Percentiles rank a stretch among this genome's conserved stretches.
These are phyloP conservation scores for Natator depressus DNA, from an alignment of 2,113 vertebrate genomes.

Conservation along the genomic window DNA sequence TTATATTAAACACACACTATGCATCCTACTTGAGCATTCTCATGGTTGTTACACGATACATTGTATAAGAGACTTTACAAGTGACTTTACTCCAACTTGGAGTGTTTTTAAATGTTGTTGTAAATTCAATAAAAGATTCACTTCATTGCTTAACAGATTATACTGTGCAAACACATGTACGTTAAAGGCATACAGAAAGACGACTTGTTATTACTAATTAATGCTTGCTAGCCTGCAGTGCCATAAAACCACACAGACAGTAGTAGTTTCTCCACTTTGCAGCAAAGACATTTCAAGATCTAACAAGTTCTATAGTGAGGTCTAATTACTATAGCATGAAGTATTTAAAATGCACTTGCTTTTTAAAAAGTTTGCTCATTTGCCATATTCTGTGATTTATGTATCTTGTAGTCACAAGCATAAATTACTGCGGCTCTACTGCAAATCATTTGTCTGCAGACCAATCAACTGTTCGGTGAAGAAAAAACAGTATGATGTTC, in stretches of 20 bases:
- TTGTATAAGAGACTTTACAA: background rate
- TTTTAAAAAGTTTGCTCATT: background rate
- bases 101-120: background rate
- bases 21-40: background rate
- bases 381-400: background rate
- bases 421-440: background rate
- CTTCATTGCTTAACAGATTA: background rate
- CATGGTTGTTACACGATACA: background rate
- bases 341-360: background rate
- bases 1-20: background rate
- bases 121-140: background rate
- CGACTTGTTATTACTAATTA: background rate
- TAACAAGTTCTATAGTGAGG: background rate
- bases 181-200: background rate
- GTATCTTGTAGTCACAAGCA: background rate
- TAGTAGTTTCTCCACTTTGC: background rate
- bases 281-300: background rate
- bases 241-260: background rate
- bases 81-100: background rate
- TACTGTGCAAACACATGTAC: background rate
- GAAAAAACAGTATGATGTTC: background rate
- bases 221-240: background rate
- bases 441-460: background rate
- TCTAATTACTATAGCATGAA: background rate
- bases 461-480: fast-evolving